A percentile compares a stretch with the other conserved stretches of the same genome.
Evolutionary conservation across 1,140 invertebrate species (phyloP).

Genomic region (Drosophila pseudoananassae): DNA sequence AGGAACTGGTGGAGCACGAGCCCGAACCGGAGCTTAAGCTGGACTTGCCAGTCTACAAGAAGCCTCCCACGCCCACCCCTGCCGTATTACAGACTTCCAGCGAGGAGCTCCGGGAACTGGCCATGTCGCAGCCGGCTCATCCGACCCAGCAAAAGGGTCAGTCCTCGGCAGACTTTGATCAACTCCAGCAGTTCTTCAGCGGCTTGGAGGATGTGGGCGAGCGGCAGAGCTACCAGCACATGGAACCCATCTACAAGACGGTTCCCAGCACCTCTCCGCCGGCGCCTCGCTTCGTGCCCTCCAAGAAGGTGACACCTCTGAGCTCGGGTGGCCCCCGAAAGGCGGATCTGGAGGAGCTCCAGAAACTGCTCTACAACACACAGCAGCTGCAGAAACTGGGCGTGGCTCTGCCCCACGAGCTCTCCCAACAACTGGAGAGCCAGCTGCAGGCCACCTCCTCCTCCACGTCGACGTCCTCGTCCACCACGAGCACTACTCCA

Average conservation of each 20-base stretch:
- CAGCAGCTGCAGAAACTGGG: constrained; percentile 84
- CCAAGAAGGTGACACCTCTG: constrained; percentile 5
- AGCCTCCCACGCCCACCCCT: constrained; percentile 7
- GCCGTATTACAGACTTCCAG: constrained; percentile 43
- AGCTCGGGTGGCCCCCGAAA: constrained; percentile 20
- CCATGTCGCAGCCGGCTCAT: constrained; percentile 62
- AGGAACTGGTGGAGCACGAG: constrained; percentile 11
- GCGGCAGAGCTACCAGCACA: constrained; percentile 66
- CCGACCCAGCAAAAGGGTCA: constrained; percentile 30
- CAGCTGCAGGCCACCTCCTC: constrained; percentile 53
- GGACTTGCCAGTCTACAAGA: constrained; percentile 61
- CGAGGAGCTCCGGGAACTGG: constrained; percentile 71
- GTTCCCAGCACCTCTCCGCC: neutral
- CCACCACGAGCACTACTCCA: constrained; percentile 21
- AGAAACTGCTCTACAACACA: constrained; percentile 78
- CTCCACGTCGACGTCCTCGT: constrained; percentile 3
- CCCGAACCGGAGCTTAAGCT: constrained; percentile 50
- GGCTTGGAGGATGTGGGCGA: constrained; percentile 64
- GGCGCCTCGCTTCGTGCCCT: constrained; percentile 6
- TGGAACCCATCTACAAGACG: constrained; percentile 77
- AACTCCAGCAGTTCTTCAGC: constrained; percentile 72
- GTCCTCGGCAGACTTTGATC: constrained; percentile 39
- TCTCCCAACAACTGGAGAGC: constrained; percentile 70
- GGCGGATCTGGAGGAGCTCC: constrained; percentile 65
- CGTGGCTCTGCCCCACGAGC: constrained; percentile 79